These are phyloP conservation scores for Caenorhabditis angaria DNA, from an alignment of 2,888 invertebrate species.

Conservation along the genomic window DNA sequence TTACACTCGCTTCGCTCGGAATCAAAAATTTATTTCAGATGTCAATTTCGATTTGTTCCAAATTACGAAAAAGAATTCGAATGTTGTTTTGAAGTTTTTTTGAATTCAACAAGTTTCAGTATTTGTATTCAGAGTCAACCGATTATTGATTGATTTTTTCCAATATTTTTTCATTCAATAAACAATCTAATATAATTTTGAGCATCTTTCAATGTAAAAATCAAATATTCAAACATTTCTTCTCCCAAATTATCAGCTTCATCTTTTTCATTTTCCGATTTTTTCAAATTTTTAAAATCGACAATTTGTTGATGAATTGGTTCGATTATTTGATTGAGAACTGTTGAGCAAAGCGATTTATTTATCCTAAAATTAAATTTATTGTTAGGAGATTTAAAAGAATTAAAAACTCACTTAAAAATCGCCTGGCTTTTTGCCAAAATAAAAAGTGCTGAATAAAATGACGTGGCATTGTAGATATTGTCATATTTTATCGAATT, in stretches of 20 bases:
- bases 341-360: neutral
- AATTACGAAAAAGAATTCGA: no score
- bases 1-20: no score
- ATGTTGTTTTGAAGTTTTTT: no score
- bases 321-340: conserved; percentile 5
- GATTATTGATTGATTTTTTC: no score
- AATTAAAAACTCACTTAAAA: neutral
- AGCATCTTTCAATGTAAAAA: conserved; percentile 20
- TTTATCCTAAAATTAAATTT: conserved; percentile 1
- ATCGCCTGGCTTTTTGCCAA: conserved; percentile 33
- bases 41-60: no score
- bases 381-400: neutral
- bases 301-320: conserved; percentile 39
- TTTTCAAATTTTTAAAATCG: conserved; percentile 25
- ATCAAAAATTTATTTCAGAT: no score
- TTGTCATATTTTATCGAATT: conserved; percentile 26
- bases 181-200: neutral
- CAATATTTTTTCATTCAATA: neutral
- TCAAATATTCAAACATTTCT: conserved; percentile 16
- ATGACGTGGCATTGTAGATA: conserved; percentile 22
- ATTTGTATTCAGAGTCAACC: no score
- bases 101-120: no score
- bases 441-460: conserved; percentile 24
- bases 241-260: conserved; percentile 18
- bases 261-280: conserved; percentile 8